Evolutionary conservation across 2,888 invertebrate species (phyloP), one percentile per base, ranked within the genome.

Genomic region (Drosophila ezoana): DNA sequence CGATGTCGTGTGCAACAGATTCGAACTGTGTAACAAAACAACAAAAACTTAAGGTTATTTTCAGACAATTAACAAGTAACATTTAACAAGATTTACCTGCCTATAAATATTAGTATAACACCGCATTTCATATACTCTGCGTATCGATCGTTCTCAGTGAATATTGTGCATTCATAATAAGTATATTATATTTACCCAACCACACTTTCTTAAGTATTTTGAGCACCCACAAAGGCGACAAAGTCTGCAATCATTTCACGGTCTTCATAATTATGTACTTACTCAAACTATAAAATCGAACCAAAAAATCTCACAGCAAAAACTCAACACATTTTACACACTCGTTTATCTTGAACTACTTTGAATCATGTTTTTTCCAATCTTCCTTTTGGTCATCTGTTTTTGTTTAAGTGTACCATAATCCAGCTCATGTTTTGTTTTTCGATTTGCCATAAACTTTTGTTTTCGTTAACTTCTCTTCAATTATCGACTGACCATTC

Each of bases 401-500:
- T 58, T 51, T 47, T 40, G 18, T 71, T 52, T 23, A 6, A 6
- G 16, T 52, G 49, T 64, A 56, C 72, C 70, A 73, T 64, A 78
- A 75, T 72, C 77, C 77, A 68, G 63, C 57, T 72, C 5, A 23
- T 47, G 62, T 56, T 70, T 79, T 62, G 62, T 65, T 79, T 63
- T 73, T 18, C 63, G 40, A 75, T 60, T 80, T 80, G 58, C 56
- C 47, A 60, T 52, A 58, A 45, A 49, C 58, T 70, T 78, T 23
- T 18, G 35, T 58, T 45, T 59, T 38, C 47, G n/a, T 64, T 38
- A 54, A 64, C 28, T 47, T 53, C 64, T 60, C 64, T 60, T 58
- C 84, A 67, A 81, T 58, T 87, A 74, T 82, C 67, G 73, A 77
- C 76, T 72, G 73, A 73, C 85, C 91, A 91, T 91, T 90, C 78